Evolutionary conservation across 2,888 invertebrate species (phyloP).

Genomic region (Globia sparganii): DNA sequence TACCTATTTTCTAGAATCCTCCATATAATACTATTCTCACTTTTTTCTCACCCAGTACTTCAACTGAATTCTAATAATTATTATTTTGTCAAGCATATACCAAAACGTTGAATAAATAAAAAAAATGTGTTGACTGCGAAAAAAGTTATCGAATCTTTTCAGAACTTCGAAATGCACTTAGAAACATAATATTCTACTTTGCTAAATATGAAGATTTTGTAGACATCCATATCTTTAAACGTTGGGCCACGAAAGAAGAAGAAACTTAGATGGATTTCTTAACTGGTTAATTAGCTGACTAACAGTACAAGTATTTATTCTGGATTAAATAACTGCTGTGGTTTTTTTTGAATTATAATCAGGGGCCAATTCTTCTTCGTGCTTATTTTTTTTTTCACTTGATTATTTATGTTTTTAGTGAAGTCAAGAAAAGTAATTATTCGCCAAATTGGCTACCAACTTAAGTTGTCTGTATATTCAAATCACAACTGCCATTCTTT

Average conservation of each 20-base stretch:
- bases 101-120: conserved; percentile 6
- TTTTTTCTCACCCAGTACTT: neutral
- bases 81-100: neutral
- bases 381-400: too few species aligned
- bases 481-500: too few species aligned
- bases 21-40: too few species aligned
- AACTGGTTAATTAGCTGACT: neutral
- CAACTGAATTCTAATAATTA: neutral
- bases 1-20: too few species aligned
- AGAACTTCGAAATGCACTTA: conserved; percentile 71
- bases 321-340: too few species aligned
- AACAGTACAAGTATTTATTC: too few species aligned
- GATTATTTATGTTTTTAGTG: too few species aligned
- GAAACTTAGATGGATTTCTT: neutral
- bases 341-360: neutral
- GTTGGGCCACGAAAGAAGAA: conserved; percentile 60
- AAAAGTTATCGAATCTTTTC: conserved; percentile 65
- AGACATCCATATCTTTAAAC: conserved; percentile 69
- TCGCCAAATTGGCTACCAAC: too few species aligned
- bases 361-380: neutral
- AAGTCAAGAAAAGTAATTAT: too few species aligned
- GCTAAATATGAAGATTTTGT: conserved; percentile 72
- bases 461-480: too few species aligned
- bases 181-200: conserved; percentile 72
- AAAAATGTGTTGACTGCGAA: conserved; percentile 24